Base-by-base conservation (phyloP, 2,113 vertebrate genomes). In the Gallinago jamesoni region DNA sequence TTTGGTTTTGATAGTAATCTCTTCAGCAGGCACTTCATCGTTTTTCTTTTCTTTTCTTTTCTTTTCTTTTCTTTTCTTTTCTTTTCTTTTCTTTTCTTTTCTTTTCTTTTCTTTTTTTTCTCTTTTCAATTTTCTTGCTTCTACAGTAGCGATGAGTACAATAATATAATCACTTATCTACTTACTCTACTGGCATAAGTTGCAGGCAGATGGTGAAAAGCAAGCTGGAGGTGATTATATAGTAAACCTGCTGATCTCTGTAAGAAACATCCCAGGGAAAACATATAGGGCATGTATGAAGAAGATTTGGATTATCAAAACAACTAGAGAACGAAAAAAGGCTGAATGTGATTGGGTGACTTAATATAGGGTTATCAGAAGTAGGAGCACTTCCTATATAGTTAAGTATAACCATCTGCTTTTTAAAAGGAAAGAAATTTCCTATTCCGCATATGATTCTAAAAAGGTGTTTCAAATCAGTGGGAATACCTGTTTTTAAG, bases 281-380 rank as follows among this genome's bases (percentile, higher is more conserved):
- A 56, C 43, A 68, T 45, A 55, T 6, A 77, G 43, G 21, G 59
- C 67, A 93, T 55, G 12, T 67, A 80, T 43, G 74, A 86, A 70
- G 87, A 92, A 56, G 57, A 83, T 85, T 91, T 87, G 93, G 83
- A 70, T 84, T 35, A 88, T 80, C 73, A 84, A 91, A 96, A 92
- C 85, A 90, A 39, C 52, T 53, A 45, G 47, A 76, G 43, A 84
- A 72, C 3, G 24, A 88, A 86, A 85, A 90, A 70, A 77, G 43
- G 16, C 64, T 84, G 90, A 56, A 68, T 86, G 39, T 86, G 80
- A 77, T 90, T 96, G 85, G 41, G 79, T 93, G 52, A 81, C 68
- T 90, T 93, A 93, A 92, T 95, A 80, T 31, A 66, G 39, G 72
- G 64, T 64, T 92, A 89, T 81, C 52, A 72, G 56, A 84, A 45